These are phyloP conservation scores for Bungarus multicinctus DNA, from an alignment of 2,113 vertebrate species.

Conservation along the genomic window DNA sequence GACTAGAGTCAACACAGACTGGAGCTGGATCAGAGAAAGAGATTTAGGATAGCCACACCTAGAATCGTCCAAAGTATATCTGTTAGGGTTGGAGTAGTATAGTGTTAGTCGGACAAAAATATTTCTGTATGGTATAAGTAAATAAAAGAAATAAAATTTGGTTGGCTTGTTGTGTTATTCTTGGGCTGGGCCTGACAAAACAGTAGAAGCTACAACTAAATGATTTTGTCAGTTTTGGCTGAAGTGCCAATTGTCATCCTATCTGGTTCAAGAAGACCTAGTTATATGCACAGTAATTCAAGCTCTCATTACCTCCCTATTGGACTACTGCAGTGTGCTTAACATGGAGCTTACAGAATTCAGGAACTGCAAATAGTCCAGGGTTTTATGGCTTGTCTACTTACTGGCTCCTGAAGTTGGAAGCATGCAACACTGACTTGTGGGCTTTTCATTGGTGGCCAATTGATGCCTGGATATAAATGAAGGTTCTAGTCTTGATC, in stretches of 20 bases:
- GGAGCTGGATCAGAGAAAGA: background rate
- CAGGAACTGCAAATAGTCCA: background rate
- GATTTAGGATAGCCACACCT: background rate
- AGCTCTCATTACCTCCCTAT: background rate
- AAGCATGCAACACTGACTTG: background rate
- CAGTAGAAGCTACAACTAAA: background rate
- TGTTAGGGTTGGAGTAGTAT: background rate
- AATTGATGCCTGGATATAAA: background rate
- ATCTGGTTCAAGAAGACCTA: background rate
- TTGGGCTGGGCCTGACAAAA: background rate
- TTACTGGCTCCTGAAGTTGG: background rate
- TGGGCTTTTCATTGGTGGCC: background rate
- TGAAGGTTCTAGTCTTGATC: background rate
- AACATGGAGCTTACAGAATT: background rate
- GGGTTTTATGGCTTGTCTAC: background rate
- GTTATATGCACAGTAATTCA: background rate
- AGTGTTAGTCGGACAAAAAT: background rate
- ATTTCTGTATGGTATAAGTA: background rate
- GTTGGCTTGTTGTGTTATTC: background rate
- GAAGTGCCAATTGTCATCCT: background rate
- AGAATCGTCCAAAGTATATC: background rate
- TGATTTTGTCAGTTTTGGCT: background rate
- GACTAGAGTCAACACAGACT: background rate
- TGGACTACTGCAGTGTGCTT: background rate
- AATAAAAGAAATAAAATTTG: background rate